A percentile compares a stretch with the other conserved stretches of the same genome.
Evolutionary conservation across 2,888 invertebrate genomes (phyloP).

Genomic region (Electrophaes corylata): DNA sequence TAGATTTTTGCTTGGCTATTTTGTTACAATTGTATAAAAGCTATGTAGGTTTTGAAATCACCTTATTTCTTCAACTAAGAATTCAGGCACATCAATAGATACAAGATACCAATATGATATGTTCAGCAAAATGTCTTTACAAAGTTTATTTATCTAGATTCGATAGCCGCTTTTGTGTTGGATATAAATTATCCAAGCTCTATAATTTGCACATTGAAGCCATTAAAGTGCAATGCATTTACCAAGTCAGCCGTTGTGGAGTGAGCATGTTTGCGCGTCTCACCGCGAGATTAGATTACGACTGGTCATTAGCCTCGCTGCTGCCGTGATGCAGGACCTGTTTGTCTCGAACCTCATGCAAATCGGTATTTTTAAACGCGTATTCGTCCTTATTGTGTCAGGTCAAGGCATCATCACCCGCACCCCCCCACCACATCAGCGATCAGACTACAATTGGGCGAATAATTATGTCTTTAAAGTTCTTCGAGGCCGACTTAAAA

Average conservation of each 20-base stretch:
- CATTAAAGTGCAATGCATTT: slow-evolving; percentile 33
- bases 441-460: slow-evolving; percentile 28
- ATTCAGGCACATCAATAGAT: too few relatives aligned
- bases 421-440: slow-evolving; percentile 25
- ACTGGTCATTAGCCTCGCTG: slow-evolving; percentile 70
- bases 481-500: slow-evolving; percentile 37
- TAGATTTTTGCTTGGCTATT: slow-evolving; percentile 12
- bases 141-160: background rate
- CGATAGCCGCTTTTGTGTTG: background rate
- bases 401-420: slow-evolving; percentile 35
- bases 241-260: slow-evolving; percentile 46
- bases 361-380: slow-evolving; percentile 41
- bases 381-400: slow-evolving; percentile 38
- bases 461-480: slow-evolving; percentile 35
- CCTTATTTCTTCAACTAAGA: too few relatives aligned
- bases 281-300: slow-evolving; percentile 72
- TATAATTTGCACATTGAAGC: slow-evolving; percentile 13
- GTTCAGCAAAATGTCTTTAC: background rate
- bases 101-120: too few relatives aligned
- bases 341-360: slow-evolving; percentile 55
- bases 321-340: slow-evolving; percentile 60
- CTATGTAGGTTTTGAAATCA: background rate
- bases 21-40: background rate
- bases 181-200: background rate
- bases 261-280: slow-evolving; percentile 51